Percentiles rank a stretch among this genome's conserved stretches.
Conservation (phyloP, 2,888 invertebrate species). For the Heterodera filipjevi region DNA sequence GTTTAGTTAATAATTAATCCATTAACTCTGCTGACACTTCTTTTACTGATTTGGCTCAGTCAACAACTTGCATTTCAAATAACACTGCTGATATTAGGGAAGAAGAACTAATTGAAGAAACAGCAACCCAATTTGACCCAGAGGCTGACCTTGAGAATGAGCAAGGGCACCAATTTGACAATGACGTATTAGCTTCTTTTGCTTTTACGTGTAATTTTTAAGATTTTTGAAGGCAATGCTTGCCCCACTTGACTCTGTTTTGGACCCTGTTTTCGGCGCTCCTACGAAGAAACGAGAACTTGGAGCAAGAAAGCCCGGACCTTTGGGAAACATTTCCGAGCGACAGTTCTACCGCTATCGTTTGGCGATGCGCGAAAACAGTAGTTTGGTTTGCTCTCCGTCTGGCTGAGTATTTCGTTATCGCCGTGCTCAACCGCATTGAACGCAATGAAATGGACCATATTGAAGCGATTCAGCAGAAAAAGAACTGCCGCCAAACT, state of each 20-base stretch:
- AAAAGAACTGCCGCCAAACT: constrained; percentile 20
- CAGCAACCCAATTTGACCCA: no score
- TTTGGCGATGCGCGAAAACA: background rate
- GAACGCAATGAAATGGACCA: constrained; percentile 27
- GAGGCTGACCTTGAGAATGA: no score
- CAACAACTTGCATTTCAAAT: no score
- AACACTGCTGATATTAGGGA: no score
- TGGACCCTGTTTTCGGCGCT: background rate
- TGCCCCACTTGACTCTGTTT: background rate
- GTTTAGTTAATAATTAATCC: no score
- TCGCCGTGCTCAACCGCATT: constrained; percentile 25
- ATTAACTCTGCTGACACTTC: no score
- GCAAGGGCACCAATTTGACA: background rate
- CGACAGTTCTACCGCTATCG: constrained; percentile 12
- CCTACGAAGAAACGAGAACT: no score
- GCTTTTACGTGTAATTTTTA: no score
- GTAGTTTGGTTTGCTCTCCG: constrained; percentile 18
- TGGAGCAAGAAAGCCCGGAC: no score
- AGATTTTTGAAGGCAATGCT: background rate
- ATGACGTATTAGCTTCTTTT: background rate
- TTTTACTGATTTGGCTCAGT: no score
- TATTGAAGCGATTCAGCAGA: constrained; percentile 5
- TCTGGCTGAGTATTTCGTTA: constrained; percentile 22
- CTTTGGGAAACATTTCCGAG: background rate
- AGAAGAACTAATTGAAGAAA: no score